Evolutionary conservation across 2,888 invertebrate species (phyloP).

Genomic region (Pteria penguin): DNA sequence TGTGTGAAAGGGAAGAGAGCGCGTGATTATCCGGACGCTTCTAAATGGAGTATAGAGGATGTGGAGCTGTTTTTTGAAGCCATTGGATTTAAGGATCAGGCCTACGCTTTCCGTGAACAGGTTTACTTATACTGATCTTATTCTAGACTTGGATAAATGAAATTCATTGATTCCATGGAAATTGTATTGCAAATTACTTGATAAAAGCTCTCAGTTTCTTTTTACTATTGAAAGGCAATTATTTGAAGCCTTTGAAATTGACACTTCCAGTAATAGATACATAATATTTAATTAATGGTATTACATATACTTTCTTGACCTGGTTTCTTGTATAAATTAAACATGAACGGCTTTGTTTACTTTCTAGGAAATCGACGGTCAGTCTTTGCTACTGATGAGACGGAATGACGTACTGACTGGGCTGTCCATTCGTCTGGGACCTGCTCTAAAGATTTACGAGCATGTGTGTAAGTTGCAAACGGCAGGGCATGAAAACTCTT

Average conservation of each 20-base stretch:
- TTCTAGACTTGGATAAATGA: too few relatives aligned
- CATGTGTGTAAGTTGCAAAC: conserved; percentile 91
- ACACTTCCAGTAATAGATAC: too few relatives aligned
- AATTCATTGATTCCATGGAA: too few relatives aligned
- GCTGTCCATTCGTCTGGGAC: conserved; percentile 91
- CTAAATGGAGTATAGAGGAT: conserved; percentile 90
- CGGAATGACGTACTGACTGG: conserved; percentile 91
- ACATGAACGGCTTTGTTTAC: conserved; percentile 38
- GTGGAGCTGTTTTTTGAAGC: conserved; percentile 89
- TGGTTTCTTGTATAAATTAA: neutral
- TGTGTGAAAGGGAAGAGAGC: too few relatives aligned
- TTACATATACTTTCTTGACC: too few relatives aligned
- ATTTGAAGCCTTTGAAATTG: too few relatives aligned
- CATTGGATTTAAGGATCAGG: conserved; percentile 87
- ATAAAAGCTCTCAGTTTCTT: too few relatives aligned
- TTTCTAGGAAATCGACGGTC: conserved; percentile 93
- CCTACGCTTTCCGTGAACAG: conserved; percentile 90
- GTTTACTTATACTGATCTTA: too few relatives aligned
- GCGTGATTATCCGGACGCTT: conserved; percentile 85
- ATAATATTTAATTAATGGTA: too few relatives aligned
- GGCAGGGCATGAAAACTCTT: conserved; percentile 44
- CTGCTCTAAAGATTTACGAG: conserved; percentile 91
- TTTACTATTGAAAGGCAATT: too few relatives aligned
- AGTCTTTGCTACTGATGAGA: conserved; percentile 90
- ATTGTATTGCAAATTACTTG: too few relatives aligned